Evolutionary conservation across 2,113 vertebrate species (phyloP), one percentile per base, ranked within the genome.

Genomic region (Sialia sialis): DNA sequence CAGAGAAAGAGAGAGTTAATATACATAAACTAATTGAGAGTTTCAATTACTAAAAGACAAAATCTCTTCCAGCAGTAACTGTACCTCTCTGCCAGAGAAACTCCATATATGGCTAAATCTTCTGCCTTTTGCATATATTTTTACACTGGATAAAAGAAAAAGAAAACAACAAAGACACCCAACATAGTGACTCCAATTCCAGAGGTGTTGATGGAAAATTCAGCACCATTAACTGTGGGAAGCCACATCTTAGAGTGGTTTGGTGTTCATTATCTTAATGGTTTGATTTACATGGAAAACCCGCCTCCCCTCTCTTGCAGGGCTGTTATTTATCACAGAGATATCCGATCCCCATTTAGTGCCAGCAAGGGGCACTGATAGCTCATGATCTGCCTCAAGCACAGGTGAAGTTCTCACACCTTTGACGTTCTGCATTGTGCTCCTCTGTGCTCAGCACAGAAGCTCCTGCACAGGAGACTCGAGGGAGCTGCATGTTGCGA

Each of bases 181-280:
- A 32, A 4, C 3, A 7, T 20, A 77, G 34, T 77, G 48, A 84
- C 83, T 90, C 34, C 25, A 86, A 0, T 59, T 92, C n/a, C 69
- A 89, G 51, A 76, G 48, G 18, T 54, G 51, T 32, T 19, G 6
- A 83, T 55, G 34, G 59, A 85, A 92, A 95, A 95, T 54, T 34
- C 70, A 66, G 55, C 78, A 66, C 58, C 58, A 85, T 73, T 87
- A 76, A 69, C 58, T 83, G 39, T 58, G 82, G 87, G 30, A 93
- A 93, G 70, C 62, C 82, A 90, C 78, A 73, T 77, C 67, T 94
- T 77, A 58, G 49, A 77, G 77, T 55, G 62, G 32, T 85, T 83
- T 83, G 58, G 11, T 83, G 55, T 21, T 86, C 38, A 17, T 76
- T 76, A 68, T 44, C 23, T 68, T 48, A 13, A 21, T 72, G 49